These are phyloP conservation scores for Petrolisthes manimaculis DNA, from an alignment of 2,888 invertebrate genomes.

Conservation along the genomic window DNA sequence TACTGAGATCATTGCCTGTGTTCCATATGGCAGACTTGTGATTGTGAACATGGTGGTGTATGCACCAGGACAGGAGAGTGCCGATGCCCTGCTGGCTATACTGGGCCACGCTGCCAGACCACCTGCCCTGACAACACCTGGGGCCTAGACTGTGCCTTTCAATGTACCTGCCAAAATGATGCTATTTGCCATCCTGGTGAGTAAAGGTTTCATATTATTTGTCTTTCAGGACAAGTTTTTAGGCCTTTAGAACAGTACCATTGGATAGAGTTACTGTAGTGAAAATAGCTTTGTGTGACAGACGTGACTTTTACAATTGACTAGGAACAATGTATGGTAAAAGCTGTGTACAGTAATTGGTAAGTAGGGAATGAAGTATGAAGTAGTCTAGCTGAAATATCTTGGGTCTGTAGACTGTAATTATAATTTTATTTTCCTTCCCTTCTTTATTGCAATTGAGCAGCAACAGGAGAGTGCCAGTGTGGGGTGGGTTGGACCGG, in stretches of 20 bases:
- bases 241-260: too few relatives aligned
- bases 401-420: too few relatives aligned
- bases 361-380: too few relatives aligned
- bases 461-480: slow-evolving; percentile 72
- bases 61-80: slow-evolving; percentile 36
- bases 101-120: slow-evolving; percentile 67
- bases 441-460: slow-evolving; percentile 68
- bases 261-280: too few relatives aligned
- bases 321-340: too few relatives aligned
- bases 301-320: too few relatives aligned
- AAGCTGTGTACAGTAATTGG: too few relatives aligned
- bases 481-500: slow-evolving; percentile 76
- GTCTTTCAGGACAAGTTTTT: too few relatives aligned
- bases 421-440: neutral
- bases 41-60: slow-evolving; percentile 48
- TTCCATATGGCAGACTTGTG: slow-evolving; percentile 33
- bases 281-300: too few relatives aligned
- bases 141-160: slow-evolving; percentile 72
- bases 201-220: neutral
- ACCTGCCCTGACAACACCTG: slow-evolving; percentile 72
- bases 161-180: slow-evolving; percentile 71
- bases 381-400: too few relatives aligned
- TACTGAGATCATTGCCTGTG: neutral
- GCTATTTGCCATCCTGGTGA: slow-evolving; percentile 70
- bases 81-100: slow-evolving; percentile 46